A percentile compares a stretch with the other conserved stretches of the same genome.
phyloP scores from a whole-genome alignment of 2,113 vertebrate genomes.

The Clinocottus analis region DNA sequence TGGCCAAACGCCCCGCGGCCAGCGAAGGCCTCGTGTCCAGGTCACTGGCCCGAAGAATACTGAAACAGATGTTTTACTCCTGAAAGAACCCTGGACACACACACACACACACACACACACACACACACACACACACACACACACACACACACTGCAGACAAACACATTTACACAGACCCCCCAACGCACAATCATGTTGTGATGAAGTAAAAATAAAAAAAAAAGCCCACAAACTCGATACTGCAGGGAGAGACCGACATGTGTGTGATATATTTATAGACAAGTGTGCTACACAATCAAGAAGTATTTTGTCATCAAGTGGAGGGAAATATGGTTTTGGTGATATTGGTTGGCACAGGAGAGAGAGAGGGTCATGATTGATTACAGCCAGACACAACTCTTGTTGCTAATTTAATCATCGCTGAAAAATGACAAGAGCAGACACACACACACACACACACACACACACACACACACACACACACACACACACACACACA shows the following conservation, averaged over 20 bases:
- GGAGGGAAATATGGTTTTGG: conserved; percentile 80
- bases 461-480: conserved; percentile 69
- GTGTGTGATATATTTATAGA: conserved; percentile 84
- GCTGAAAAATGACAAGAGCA: conserved; percentile 81
- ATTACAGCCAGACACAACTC: conserved; percentile 83
- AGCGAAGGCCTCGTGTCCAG: neutral
- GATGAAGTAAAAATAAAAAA: neutral
- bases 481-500: conserved; percentile 55
- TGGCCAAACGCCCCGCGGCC: neutral
- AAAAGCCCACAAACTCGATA: conserved; percentile 76
- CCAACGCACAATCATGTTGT: conserved; percentile 50
- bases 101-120: conserved; percentile 57
- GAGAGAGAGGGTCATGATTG: conserved; percentile 85
- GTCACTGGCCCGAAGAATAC: conserved; percentile 21
- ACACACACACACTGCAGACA: conserved; percentile 61
- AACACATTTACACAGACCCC: conserved; percentile 42
- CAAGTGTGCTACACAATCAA: conserved; percentile 80
- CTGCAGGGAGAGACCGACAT: conserved; percentile 59
- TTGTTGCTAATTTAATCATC: conserved; percentile 84
- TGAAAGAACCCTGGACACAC: conserved; percentile 30
- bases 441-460: conserved; percentile 37
- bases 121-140: conserved; percentile 58
- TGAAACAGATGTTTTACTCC: conserved; percentile 47
- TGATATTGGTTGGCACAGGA: conserved; percentile 73
- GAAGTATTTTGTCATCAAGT: conserved; percentile 81